Evolutionary conservation across 2,888 invertebrate genomes (phyloP).

Genomic region (Acanthosepion esculentum): DNA sequence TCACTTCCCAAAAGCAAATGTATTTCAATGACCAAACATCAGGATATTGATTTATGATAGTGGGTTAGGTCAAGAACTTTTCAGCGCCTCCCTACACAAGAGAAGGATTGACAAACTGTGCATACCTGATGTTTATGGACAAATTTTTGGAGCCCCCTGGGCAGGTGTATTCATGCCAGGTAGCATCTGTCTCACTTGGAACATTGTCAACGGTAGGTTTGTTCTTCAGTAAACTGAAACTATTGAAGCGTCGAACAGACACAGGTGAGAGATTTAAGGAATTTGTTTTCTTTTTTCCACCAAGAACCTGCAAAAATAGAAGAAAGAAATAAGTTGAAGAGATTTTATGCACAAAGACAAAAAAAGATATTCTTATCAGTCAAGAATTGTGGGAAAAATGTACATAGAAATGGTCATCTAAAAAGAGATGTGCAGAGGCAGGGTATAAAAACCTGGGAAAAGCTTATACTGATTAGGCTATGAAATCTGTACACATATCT

Average conservation of each 20-base stretch:
- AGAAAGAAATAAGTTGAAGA: neutral
- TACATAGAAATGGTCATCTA: no score
- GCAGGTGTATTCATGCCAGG: conserved; percentile 63
- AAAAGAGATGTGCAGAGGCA: no score
- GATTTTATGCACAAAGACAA: neutral
- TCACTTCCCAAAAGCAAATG: no score
- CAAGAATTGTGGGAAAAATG: no score
- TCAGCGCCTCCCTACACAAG: no score
- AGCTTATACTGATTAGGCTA: no score
- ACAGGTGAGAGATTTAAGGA: conserved; percentile 54
- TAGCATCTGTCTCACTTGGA: conserved; percentile 51
- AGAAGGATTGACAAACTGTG: neutral
- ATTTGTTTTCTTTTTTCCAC: conserved; percentile 57
- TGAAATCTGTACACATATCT: no score
- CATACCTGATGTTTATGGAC: conserved; percentile 62
- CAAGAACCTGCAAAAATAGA: conserved; percentile 57
- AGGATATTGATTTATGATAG: no score
- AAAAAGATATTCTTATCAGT: neutral
- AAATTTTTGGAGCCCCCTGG: conserved; percentile 55
- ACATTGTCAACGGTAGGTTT: conserved; percentile 35
- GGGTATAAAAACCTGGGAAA: no score
- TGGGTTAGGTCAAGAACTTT: no score
- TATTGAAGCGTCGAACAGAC: conserved; percentile 65
- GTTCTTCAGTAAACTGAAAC: conserved; percentile 60
- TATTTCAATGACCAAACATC: no score